These are phyloP conservation scores for Sthenelais limicola DNA, from an alignment of 2,888 invertebrate genomes.

Conservation along the genomic window DNA sequence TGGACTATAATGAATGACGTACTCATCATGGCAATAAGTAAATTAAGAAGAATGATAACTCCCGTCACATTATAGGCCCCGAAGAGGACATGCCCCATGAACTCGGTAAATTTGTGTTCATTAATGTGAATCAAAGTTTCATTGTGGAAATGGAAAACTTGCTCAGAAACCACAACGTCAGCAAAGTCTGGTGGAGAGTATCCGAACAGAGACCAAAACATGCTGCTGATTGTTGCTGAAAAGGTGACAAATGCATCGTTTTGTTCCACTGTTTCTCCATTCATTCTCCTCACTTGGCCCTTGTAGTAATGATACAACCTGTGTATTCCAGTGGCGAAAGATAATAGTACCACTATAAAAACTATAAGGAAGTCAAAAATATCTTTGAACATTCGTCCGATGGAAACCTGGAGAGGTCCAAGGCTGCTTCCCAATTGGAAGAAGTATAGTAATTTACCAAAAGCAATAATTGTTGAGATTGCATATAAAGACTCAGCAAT, in stretches of 20 bases:
- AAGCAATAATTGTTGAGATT: constrained; percentile 80
- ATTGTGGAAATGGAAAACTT: constrained; percentile 37
- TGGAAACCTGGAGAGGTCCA: constrained; percentile 77
- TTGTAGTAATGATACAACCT: constrained; percentile 80
- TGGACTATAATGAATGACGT: constrained; percentile 52
- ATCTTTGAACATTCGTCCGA: constrained; percentile 81
- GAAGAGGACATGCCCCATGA: constrained; percentile 48
- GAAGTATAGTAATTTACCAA: constrained; percentile 78
- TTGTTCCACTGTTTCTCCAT: constrained; percentile 77
- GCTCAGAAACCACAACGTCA: constrained; percentile 76
- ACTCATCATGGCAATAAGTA: constrained; percentile 59
- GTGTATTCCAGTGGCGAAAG: constrained; percentile 78
- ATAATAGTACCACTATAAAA: constrained; percentile 77
- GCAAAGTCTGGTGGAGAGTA: constrained; percentile 80
- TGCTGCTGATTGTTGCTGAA: constrained; percentile 77
- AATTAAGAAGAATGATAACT: constrained; percentile 54
- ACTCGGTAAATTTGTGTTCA: constrained; percentile 51
- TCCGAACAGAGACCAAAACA: constrained; percentile 82
- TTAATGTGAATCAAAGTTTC: constrained; percentile 40
- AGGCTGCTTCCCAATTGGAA: constrained; percentile 79
- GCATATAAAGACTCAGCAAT: constrained; percentile 80
- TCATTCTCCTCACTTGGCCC: constrained; percentile 77
- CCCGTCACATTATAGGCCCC: constrained; percentile 50
- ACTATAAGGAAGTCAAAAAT: constrained; percentile 78
- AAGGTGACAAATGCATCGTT: constrained; percentile 76